Conservation (phyloP, 1,140 invertebrate genomes). For the Heliconius himera region DNA sequence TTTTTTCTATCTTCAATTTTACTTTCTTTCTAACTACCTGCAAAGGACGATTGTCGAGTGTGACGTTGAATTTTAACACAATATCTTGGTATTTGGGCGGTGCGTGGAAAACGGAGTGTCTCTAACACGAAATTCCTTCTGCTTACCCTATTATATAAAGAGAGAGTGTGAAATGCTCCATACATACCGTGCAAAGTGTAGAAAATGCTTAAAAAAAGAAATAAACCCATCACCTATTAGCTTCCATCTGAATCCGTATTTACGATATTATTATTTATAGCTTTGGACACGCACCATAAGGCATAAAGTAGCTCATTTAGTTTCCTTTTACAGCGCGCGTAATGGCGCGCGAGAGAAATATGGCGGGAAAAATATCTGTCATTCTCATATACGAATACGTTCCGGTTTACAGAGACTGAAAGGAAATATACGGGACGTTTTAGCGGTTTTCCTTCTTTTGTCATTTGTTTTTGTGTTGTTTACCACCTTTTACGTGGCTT, state of each 20-base stretch:
- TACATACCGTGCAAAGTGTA: neutral
- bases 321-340: slow-evolving; percentile 14
- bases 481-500: neutral
- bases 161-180: no score
- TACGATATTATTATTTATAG: slow-evolving; percentile 10
- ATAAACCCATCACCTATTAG: neutral
- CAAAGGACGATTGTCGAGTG: no score
- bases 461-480: neutral
- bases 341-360: slow-evolving; percentile 27
- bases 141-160: no score
- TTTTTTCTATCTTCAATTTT: no score
- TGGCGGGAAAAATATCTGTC: slow-evolving; percentile 22
- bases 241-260: neutral
- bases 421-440: neutral
- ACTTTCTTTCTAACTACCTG: no score
- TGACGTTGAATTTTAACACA: no score
- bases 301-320: slow-evolving; percentile 14
- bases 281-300: slow-evolving; percentile 6
- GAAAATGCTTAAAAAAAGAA: neutral
- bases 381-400: slow-evolving; percentile 9
- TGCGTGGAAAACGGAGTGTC: no score
- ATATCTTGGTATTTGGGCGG: no score
- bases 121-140: no score
- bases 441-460: slow-evolving; percentile 3
- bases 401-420: slow-evolving; percentile 1